Evolutionary conservation across 1,140 invertebrate species (phyloP).

Genomic region (Nasonia vitripennis): DNA sequence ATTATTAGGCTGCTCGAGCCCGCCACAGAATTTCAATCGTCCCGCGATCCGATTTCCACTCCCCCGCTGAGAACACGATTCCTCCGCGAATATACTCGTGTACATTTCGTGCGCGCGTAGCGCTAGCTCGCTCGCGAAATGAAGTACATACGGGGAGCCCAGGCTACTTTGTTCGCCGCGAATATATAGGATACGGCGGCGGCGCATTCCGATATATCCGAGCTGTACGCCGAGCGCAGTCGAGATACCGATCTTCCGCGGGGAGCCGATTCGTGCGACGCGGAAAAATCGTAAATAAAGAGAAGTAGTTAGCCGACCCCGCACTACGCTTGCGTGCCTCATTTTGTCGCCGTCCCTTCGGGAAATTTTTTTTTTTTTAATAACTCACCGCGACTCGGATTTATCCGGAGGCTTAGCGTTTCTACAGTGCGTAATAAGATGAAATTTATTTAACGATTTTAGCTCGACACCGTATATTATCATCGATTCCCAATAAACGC

Average conservation of each 20-base stretch:
- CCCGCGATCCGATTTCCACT: constrained; percentile 44
- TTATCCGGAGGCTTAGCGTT: too few relatives aligned
- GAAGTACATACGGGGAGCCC: neutral
- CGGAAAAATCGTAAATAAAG: constrained; percentile 30
- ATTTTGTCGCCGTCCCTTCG: neutral
- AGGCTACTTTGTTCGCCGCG: constrained; percentile 26
- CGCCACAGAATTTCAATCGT: constrained; percentile 30
- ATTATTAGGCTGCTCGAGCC: constrained; percentile 17
- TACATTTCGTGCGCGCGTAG: neutral
- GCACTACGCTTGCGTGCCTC: neutral
- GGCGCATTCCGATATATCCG: neutral
- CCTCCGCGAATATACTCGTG: neutral
- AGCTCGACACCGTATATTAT: neutral
- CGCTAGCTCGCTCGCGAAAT: neutral
- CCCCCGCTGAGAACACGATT: constrained; percentile 38
- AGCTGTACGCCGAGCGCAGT: neutral
- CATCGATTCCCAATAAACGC: constrained; percentile 18
- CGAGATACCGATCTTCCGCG: neutral
- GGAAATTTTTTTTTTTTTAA: too few relatives aligned
- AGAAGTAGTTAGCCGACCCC: neutral
- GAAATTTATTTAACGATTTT: too few relatives aligned
- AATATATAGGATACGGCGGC: neutral
- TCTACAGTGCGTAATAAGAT: too few relatives aligned
- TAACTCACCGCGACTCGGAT: too few relatives aligned
- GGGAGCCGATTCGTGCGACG: neutral